phyloP scores from a whole-genome alignment of 2,888 invertebrate species.

The Mycalesis mineus region DNA sequence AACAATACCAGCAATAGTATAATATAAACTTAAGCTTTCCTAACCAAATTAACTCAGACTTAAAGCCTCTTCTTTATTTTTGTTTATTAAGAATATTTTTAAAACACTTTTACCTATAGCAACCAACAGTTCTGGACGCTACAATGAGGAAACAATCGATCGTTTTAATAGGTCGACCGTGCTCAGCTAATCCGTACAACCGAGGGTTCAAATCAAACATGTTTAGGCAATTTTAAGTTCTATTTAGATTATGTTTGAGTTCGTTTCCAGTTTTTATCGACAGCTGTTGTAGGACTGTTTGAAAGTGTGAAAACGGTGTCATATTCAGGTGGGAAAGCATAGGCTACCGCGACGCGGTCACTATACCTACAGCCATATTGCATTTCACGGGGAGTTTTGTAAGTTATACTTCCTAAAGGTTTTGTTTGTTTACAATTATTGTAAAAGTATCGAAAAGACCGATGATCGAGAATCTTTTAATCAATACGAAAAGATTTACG shows the following conservation, averaged over 20 bases:
- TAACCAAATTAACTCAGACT: no score
- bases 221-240: slow-evolving; percentile 53
- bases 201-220: slow-evolving; percentile 47
- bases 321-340: slow-evolving; percentile 77
- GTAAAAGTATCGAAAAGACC: no score
- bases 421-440: slow-evolving; percentile 27
- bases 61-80: no score
- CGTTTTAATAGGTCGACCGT: slow-evolving; percentile 76
- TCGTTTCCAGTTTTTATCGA: slow-evolving; percentile 41
- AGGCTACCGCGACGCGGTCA: slow-evolving; percentile 74
- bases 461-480: no score
- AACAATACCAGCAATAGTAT: no score
- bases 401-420: slow-evolving; percentile 52
- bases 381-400: slow-evolving; percentile 64
- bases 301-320: slow-evolving; percentile 54
- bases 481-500: no score
- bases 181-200: slow-evolving; percentile 69
- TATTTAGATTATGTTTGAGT: slow-evolving; percentile 49
- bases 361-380: slow-evolving; percentile 60
- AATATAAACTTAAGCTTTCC: no score
- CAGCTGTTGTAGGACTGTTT: slow-evolving; percentile 50
- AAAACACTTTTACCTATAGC: slow-evolving; percentile 52
- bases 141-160: slow-evolving; percentile 78
- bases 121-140: slow-evolving; percentile 50
- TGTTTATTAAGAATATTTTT: no score